phyloP scores from a whole-genome alignment of 1,140 invertebrate genomes.

The Teleogryllus occipitalis region DNA sequence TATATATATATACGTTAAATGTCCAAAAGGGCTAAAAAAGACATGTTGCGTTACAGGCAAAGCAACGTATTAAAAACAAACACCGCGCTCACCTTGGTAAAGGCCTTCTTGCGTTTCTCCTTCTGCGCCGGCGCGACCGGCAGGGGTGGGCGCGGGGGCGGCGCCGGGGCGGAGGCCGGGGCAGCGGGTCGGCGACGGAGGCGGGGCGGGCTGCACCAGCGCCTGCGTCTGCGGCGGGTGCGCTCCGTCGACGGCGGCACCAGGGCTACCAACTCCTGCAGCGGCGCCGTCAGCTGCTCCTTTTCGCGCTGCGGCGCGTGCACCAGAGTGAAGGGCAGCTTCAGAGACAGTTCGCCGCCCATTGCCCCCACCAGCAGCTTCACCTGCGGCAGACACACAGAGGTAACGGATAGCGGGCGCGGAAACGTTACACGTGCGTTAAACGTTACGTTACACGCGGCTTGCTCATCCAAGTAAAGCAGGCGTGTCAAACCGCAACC shows the following conservation, averaged over 20 bases:
- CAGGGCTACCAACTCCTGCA: background rate
- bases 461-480: too few species aligned
- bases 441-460: too few species aligned
- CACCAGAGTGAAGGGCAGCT: slow-evolving; percentile 69
- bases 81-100: background rate
- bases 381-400: slow-evolving; percentile 29
- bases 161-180: too few species aligned
- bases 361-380: slow-evolving; percentile 68
- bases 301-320: slow-evolving; percentile 33
- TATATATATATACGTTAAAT: too few species aligned
- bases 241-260: background rate
- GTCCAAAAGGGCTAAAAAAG: too few species aligned
- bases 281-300: background rate
- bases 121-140: background rate
- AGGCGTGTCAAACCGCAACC: too few species aligned
- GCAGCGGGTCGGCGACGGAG: too few species aligned
- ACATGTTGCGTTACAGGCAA: too few species aligned
- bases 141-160: too few species aligned
- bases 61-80: too few species aligned
- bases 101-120: background rate
- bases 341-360: slow-evolving; percentile 67
- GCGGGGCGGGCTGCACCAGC: background rate
- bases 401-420: too few species aligned
- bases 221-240: background rate
- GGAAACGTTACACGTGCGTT: too few species aligned